These are phyloP conservation scores for Podiceps cristatus DNA, from an alignment of 2,113 vertebrate species.

Conservation along the genomic window DNA sequence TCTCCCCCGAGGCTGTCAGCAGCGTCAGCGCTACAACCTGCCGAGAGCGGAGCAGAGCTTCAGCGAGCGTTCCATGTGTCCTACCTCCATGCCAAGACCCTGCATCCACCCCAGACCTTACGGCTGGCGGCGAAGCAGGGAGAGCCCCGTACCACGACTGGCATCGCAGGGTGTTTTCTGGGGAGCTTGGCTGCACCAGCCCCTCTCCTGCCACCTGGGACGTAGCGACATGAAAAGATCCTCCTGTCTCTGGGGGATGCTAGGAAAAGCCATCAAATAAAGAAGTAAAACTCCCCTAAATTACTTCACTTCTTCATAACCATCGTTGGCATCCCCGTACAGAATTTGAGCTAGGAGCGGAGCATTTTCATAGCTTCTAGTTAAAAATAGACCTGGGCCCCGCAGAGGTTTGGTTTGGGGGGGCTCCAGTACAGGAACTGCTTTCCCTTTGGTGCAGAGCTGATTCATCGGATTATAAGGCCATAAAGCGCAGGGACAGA, in stretches of 20 bases:
- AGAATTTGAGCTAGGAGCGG: background rate
- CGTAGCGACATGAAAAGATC: background rate
- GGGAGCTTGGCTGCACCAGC: background rate
- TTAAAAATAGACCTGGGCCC: background rate
- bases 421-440: background rate
- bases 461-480: rapidly evolving
- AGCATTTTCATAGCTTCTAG: background rate
- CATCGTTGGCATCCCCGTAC: rapidly evolving
- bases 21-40: slow-evolving; percentile 70
- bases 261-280: background rate
- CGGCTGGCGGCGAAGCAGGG: background rate
- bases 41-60: background rate
- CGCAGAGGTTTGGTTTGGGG: background rate
- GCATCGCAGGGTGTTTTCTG: background rate
- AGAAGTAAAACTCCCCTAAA: background rate
- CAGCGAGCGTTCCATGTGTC: rapidly evolving
- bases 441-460: background rate
- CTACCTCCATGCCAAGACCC: background rate
- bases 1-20: slow-evolving; percentile 56
- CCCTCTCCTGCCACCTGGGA: background rate
- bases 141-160: rapidly evolving
- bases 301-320: too few relatives aligned
- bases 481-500: background rate
- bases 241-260: too few relatives aligned
- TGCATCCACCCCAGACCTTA: background rate